phyloP scores from a whole-genome alignment of 1,140 invertebrate genomes.

The Luehdorfia chinensis region DNA sequence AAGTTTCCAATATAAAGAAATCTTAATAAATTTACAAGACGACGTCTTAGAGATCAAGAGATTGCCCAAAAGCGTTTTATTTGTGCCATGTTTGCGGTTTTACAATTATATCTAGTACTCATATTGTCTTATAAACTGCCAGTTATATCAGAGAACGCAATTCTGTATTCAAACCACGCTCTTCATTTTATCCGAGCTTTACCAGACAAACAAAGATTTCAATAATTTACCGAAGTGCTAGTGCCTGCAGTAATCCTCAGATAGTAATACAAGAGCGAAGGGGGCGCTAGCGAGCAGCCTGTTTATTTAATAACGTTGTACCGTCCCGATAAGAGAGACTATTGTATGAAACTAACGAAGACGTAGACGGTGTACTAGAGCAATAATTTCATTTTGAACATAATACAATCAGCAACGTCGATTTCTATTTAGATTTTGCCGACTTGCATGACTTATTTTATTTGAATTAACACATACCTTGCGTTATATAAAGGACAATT shows the following conservation, averaged over 20 bases:
- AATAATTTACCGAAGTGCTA: slow-evolving; percentile 34
- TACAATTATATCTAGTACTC: no score
- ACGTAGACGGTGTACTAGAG: slow-evolving; percentile 1
- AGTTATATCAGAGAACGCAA: slow-evolving; percentile 4
- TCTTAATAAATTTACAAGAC: no score
- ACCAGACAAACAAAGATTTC: slow-evolving; percentile 30
- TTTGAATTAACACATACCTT: no score
- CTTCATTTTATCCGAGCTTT: slow-evolving; percentile 16
- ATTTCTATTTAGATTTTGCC: no score
- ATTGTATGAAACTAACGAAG: slow-evolving; percentile 38
- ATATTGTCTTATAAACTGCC: no score
- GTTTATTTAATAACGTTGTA: slow-evolving; percentile 68
- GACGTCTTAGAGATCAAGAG: no score
- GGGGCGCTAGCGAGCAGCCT: slow-evolving; percentile 27
- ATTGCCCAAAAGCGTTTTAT: no score
- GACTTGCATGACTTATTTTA: no score
- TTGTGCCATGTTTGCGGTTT: no score
- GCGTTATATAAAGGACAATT: no score
- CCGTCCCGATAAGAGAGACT: slow-evolving; percentile 47
- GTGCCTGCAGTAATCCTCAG: slow-evolving; percentile 26
- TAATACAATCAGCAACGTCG: no score
- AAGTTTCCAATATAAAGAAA: no score
- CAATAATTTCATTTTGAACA: slow-evolving; percentile 11
- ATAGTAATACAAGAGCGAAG: slow-evolving; percentile 26
- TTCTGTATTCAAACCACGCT: slow-evolving; percentile 18